phyloP scores from a whole-genome alignment of 1,140 invertebrate genomes.

The Neodiprion virginianus region DNA sequence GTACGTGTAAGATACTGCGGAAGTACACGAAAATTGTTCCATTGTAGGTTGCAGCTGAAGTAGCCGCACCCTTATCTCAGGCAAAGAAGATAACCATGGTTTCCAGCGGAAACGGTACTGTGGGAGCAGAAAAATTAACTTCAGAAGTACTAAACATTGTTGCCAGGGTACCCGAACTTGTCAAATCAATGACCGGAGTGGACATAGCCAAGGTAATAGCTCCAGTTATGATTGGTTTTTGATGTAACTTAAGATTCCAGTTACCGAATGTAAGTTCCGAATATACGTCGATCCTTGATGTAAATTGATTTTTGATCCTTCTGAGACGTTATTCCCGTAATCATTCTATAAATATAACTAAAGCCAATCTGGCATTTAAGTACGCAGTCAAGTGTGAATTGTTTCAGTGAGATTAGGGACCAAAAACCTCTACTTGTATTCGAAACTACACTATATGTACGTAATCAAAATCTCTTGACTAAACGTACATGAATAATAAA shows the following conservation, averaged over 20 bases:
- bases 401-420: too few species aligned
- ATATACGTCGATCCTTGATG: background rate
- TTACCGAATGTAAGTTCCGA: too few species aligned
- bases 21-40: slow-evolving; percentile 22
- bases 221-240: background rate
- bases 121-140: slow-evolving; percentile 93
- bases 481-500: background rate
- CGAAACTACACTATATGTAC: too few species aligned
- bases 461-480: too few species aligned
- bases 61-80: slow-evolving; percentile 92
- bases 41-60: slow-evolving; percentile 89
- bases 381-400: too few species aligned
- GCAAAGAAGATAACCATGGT: slow-evolving; percentile 95
- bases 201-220: slow-evolving; percentile 82
- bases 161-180: slow-evolving; percentile 86
- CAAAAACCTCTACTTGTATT: too few species aligned
- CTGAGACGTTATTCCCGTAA: slow-evolving; percentile 13
- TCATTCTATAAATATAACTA: slow-evolving; percentile 1
- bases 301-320: background rate
- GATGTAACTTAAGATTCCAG: slow-evolving; percentile 21
- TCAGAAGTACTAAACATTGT: slow-evolving; percentile 93
- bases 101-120: slow-evolving; percentile 87
- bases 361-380: slow-evolving; percentile 10
- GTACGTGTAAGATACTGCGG: background rate
- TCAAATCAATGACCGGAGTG: slow-evolving; percentile 90